Percentiles rank a stretch among this genome's conserved stretches.
phyloP scores from a whole-genome alignment of 2,888 invertebrate species.

The Aethes cnicana region DNA sequence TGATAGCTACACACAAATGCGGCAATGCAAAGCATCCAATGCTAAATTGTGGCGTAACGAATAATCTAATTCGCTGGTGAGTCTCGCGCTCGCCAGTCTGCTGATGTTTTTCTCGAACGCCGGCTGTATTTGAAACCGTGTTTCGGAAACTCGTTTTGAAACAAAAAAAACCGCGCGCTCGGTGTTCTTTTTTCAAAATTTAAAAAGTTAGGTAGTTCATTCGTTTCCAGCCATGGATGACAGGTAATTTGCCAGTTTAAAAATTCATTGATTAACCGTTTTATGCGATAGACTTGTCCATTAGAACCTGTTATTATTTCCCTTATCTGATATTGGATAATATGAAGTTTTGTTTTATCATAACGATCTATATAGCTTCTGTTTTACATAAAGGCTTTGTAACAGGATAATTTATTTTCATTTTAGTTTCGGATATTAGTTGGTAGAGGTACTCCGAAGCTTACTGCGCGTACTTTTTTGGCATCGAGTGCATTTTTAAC shows the following conservation, averaged over 20 bases:
- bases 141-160: slow-evolving; percentile 51
- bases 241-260: slow-evolving; percentile 44
- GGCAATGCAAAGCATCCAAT: slow-evolving; percentile 23
- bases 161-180: slow-evolving; percentile 3
- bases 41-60: neutral
- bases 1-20: slow-evolving; percentile 8
- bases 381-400: slow-evolving; percentile 28
- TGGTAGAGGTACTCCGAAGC: slow-evolving; percentile 48
- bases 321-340: slow-evolving; percentile 32
- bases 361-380: slow-evolving; percentile 32
- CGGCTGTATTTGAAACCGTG: slow-evolving; percentile 56
- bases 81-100: slow-evolving; percentile 66
- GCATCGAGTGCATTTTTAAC: slow-evolving; percentile 44
- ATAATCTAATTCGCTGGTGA: slow-evolving; percentile 61
- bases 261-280: too few species aligned
- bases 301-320: slow-evolving; percentile 18
- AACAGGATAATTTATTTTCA: slow-evolving; percentile 48
- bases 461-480: slow-evolving; percentile 54
- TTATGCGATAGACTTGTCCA: slow-evolving; percentile 6
- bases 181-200: slow-evolving; percentile 3
- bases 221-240: slow-evolving; percentile 58
- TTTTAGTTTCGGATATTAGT: slow-evolving; percentile 62
- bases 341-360: slow-evolving; percentile 28
- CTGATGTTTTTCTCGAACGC: slow-evolving; percentile 55
- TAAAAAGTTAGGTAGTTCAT: slow-evolving; percentile 44